Percentiles rank a stretch among this genome's conserved stretches.
phyloP scores from a whole-genome alignment of 2,888 invertebrate genomes.

The Brenthis daphne region DNA sequence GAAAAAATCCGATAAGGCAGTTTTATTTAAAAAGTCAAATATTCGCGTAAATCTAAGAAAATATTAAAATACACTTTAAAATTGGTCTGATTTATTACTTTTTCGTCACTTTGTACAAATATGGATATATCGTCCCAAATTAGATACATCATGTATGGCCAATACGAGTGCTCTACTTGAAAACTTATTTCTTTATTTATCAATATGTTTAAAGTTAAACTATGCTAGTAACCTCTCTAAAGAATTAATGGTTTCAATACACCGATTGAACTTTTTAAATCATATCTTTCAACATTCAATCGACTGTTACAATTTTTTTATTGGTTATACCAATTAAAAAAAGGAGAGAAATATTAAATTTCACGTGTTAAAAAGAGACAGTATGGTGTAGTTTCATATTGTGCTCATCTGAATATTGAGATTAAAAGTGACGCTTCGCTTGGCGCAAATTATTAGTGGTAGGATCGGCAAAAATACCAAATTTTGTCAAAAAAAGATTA shows the following conservation, averaged over 20 bases:
- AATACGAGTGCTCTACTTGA: too few species aligned
- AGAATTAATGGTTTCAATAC: background rate
- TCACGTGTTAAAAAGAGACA: constrained; percentile 47
- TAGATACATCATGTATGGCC: too few species aligned
- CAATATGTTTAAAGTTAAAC: too few species aligned
- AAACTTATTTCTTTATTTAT: too few species aligned
- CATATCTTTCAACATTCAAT: constrained; percentile 6
- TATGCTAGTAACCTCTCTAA: too few species aligned
- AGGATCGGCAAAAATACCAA: constrained; percentile 54
- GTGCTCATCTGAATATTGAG: constrained; percentile 81
- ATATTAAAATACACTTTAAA: too few species aligned
- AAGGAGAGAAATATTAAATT: constrained; percentile 28
- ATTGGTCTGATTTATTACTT: too few species aligned
- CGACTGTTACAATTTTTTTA: constrained; percentile 10
- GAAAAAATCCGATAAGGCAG: too few species aligned
- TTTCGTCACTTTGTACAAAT: too few species aligned
- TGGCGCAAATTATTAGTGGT: constrained; percentile 75
- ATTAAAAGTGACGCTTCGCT: constrained; percentile 80
- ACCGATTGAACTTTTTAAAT: constrained; percentile 5
- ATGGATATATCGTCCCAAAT: too few species aligned
- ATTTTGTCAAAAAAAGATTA: background rate
- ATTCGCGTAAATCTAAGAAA: too few species aligned
- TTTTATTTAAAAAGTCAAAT: too few species aligned
- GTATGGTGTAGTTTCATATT: constrained; percentile 68
- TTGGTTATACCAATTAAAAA: constrained; percentile 39